A percentile compares a stretch with the other conserved stretches of the same genome.
phyloP scores from a whole-genome alignment of 2,888 invertebrate species.

The Metacarcinus magister region DNA sequence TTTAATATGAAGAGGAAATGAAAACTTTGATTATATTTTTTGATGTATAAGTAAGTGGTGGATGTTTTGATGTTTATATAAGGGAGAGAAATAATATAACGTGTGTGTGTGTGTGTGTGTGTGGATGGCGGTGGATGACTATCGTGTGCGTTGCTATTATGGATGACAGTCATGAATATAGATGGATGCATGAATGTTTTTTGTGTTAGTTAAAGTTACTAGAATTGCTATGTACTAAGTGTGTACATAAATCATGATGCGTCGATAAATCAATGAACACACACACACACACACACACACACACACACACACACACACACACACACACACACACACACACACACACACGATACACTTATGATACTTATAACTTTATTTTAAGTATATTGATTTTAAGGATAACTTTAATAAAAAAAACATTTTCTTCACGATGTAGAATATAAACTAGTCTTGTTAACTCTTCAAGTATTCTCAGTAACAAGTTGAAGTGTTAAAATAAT shows the following conservation, averaged over 20 bases:
- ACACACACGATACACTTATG: not conserved
- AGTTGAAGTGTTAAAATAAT: too few relatives aligned
- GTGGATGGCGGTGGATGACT: not conserved
- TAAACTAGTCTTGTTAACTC: too few relatives aligned
- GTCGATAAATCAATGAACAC: not conserved
- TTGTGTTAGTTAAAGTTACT: not conserved
- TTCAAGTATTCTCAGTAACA: too few relatives aligned
- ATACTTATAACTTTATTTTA: not conserved
- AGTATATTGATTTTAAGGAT: too few relatives aligned
- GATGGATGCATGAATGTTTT: not conserved
- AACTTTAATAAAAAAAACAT: too few relatives aligned
- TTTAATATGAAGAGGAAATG: too few relatives aligned
- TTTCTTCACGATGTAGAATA: too few relatives aligned
- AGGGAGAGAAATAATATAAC: too few relatives aligned
- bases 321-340: slow-evolving; percentile 36
- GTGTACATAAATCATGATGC: not conserved
- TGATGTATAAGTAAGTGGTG: too few relatives aligned
- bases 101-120: not conserved
- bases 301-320: slow-evolving; percentile 41
- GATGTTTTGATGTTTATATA: too few relatives aligned
- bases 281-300: slow-evolving; percentile 41
- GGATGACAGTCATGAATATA: not conserved
- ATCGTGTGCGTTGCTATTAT: not conserved
- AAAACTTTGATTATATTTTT: too few relatives aligned
- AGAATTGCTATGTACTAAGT: not conserved